Evolutionary conservation across 2,797 vertebrate genomes (phyloP).

Genomic region (Sebastiscus tertius): DNA sequence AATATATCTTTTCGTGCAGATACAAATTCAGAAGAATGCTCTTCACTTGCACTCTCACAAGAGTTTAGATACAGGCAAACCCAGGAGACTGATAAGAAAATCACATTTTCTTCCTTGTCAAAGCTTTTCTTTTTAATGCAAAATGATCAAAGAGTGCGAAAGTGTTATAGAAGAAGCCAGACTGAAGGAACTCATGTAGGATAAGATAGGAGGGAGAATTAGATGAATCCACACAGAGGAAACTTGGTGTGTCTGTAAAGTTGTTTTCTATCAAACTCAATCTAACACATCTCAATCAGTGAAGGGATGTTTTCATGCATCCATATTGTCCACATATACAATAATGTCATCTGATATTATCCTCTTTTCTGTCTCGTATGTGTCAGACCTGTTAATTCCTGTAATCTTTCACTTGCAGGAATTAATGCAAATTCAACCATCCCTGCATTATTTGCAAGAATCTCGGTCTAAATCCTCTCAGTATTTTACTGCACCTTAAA

Average conservation of each 20-base stretch:
- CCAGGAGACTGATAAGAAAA: constrained; percentile 12
- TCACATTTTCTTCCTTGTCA: constrained; percentile 5
- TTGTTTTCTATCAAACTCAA: neutral
- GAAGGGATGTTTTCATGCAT: neutral
- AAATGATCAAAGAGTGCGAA: constrained; percentile 12
- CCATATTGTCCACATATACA: neutral
- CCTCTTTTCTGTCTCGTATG: neutral
- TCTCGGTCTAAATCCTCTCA: neutral
- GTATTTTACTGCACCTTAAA: neutral
- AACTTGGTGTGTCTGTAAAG: neutral
- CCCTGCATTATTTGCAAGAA: neutral
- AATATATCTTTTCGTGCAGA: neutral
- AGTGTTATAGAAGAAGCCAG: neutral
- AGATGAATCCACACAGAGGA: neutral
- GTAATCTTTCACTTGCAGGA: neutral
- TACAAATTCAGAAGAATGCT: constrained; percentile 6
- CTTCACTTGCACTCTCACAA: neutral
- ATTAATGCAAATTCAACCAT: neutral
- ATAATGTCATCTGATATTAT: neutral
- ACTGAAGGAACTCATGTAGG: neutral
- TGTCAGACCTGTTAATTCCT: neutral
- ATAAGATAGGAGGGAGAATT: neutral
- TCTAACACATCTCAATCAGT: neutral
- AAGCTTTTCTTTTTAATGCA: constrained; percentile 16
- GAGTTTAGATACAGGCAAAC: constrained; percentile 17